A percentile compares a stretch with the other conserved stretches of the same genome.
Conservation (phyloP, 2,113 vertebrate genomes). For the Desmodus rotundus region DNA sequence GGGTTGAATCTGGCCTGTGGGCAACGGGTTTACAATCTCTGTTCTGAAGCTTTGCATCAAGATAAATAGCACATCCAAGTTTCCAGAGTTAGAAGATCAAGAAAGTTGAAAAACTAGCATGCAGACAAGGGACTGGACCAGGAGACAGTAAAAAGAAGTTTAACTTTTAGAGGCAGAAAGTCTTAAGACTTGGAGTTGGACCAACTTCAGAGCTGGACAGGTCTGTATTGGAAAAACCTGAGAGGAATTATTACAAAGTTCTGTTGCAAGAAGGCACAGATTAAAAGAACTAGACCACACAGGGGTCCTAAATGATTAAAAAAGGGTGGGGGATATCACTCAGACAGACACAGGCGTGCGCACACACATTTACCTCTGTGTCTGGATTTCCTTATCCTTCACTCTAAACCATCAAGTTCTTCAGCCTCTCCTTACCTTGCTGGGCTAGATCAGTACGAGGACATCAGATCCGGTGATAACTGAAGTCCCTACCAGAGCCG, state of each 20-base stretch:
- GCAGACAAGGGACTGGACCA: neutral
- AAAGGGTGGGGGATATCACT: neutral
- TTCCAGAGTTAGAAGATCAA: neutral
- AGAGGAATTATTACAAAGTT: slow-evolving; percentile 30
- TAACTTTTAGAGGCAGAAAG: neutral
- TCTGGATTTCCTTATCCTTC: neutral
- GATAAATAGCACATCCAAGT: neutral
- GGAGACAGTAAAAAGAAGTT: neutral
- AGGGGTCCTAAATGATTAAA: neutral
- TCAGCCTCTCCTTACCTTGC: neutral
- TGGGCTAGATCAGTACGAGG: neutral
- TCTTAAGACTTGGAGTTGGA: neutral
- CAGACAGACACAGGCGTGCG: neutral
- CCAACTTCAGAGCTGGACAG: neutral
- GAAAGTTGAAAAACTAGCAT: neutral
- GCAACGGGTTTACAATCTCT: neutral
- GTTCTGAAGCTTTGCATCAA: slow-evolving; percentile 24
- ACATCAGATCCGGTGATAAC: neutral
- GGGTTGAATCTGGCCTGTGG: neutral
- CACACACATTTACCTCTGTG: neutral
- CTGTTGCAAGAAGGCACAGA: neutral
- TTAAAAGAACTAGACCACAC: neutral
- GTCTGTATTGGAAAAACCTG: neutral
- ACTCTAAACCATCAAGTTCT: neutral
- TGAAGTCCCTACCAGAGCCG: neutral